Base-by-base conservation (phyloP, 2,888 invertebrate species). In the Entomobrya proxima region DNA sequence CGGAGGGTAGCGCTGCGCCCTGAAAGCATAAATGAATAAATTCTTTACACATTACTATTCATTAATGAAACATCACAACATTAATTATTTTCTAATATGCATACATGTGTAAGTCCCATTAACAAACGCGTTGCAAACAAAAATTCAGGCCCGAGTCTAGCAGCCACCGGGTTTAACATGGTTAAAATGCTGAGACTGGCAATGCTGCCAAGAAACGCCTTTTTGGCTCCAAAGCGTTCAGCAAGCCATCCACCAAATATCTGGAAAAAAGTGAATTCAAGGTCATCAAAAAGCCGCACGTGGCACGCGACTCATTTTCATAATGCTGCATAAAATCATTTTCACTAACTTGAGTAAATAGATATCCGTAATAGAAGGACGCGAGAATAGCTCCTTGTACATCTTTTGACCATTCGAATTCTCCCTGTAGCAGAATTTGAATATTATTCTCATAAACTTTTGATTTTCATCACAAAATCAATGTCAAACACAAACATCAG, bases 351-450 rank as follows among this genome's bases (percentile, higher is more conserved):
- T 89, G 91, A 2, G 92, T 91, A 18, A 92, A 87, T 18, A 92
- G 91, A 67, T 91, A 93, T 74, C 93, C 93, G 88, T 93, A 94
- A 91, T 93, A 94, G 90, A 94, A 93, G 3, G 93, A 92, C 6
- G 93, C 93, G 2, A 94, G 91, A 67, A 94, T 91, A 0, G 91
- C 90, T 24, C 94, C 93, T 90, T 94, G 93, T 18, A 92, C 91
- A 6, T 91, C 91, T 80, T 93, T 93, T 40, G 92, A 91, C 94
- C 94, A 94, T 0, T 91, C 91, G 84, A 94, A 92, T 85, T 93
- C 93, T 3, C 92, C 93, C 89, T 90, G 21, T 21, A 11, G 9
- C 7, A 11, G 9, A 40, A 40, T 40, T 40, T 7, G 44, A 40
- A 40, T 7, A 40, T 15, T 40, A 15, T 40, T 40, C 15, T 11